Base-by-base conservation (phyloP, 64 coral and sea anemone genomes). In the Catalaphyllia jardinei region DNA sequence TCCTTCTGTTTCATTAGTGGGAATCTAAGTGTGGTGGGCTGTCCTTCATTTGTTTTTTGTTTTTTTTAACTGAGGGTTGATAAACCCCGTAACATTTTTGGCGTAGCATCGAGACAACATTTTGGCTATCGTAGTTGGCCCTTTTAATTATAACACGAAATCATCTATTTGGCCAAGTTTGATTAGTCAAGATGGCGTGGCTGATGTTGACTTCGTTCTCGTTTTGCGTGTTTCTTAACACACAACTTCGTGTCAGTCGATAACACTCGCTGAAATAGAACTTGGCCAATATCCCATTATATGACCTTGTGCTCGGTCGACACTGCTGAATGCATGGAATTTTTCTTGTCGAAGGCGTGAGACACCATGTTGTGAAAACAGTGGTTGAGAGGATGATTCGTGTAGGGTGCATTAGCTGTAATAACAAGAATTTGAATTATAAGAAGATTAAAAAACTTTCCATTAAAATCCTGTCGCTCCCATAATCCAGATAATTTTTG, bases 401-500 rank as follows among this genome's bases (percentile, higher is more conserved):
- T 67, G 35, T n/a, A 67, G 31, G 62, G 38, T 27, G 62, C 62
- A 71, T 85, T 85, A 85, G 63, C 31, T 63, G 31, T 65, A 65
- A 65, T 63, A 83, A 83, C 79, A 85, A 85, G 31, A 85, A 71
- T 28, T 71, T 71, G 25, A 85, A 27, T 19, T 28, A 27, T 85
- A 85, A 85, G 81, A 42, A 85, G 81, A 85, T 85, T 85, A 69
- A 39, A 71, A 55, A 39, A 19, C 81, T 24, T 71, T 28, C 39
- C 81, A 83, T 85, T 85, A 18, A 42, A 83, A 67, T 65, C 62
- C 80, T 46, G 59, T 67, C 59, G 61, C 80, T 27, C 31, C 62
- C 24, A 28, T 85, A 85, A 85, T 85, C 81, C 81, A 46, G 81
- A 85, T 42, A 85, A 85, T 69, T 69, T 57, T 50, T 50, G 31